Percentiles rank a stretch among this genome's conserved stretches.
These are phyloP conservation scores for Thalassarche chlororhynchos DNA, from an alignment of 2,113 vertebrate species.

Conservation along the genomic window DNA sequence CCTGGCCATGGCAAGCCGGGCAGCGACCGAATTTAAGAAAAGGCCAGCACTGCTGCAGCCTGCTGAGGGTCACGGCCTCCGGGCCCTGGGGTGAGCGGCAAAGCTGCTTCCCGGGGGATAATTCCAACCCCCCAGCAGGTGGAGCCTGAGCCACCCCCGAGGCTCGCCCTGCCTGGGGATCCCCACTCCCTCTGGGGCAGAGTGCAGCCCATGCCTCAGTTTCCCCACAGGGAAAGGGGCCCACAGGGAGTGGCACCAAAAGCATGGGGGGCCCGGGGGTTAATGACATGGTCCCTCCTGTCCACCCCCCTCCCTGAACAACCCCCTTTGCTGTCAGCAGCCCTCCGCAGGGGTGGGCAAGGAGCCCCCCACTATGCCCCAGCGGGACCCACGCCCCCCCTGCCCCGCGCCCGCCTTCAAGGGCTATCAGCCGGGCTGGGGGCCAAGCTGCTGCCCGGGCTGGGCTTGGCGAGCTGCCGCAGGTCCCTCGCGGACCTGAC, in stretches of 20 bases:
- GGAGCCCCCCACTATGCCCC: neutral
- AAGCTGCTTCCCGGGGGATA: neutral
- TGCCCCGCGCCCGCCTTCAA: accelerated
- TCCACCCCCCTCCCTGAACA: neutral
- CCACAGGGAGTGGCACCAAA: neutral
- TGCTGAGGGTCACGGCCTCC: accelerated
- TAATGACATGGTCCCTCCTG: neutral
- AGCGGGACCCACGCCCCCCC: neutral
- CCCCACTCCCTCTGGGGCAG: accelerated
- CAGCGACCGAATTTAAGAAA: accelerated
- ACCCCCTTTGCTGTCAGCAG: neutral
- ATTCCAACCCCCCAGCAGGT: neutral
- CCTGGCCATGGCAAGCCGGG: neutral
- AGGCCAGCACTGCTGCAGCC: neutral
- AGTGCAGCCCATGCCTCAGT: accelerated
- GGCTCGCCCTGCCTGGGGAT: accelerated
- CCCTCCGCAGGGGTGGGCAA: neutral
- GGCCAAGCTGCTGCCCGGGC: neutral
- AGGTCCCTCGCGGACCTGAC: constrained; percentile 72
- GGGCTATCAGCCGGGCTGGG: neutral
- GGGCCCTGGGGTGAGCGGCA: neutral
- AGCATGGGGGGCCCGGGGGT: accelerated
- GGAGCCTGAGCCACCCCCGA: neutral
- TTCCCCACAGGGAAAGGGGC: neutral
- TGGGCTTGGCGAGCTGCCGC: constrained; percentile 55